phyloP scores from a whole-genome alignment of 1,140 invertebrate genomes.

The Berghia stephanieae region DNA sequence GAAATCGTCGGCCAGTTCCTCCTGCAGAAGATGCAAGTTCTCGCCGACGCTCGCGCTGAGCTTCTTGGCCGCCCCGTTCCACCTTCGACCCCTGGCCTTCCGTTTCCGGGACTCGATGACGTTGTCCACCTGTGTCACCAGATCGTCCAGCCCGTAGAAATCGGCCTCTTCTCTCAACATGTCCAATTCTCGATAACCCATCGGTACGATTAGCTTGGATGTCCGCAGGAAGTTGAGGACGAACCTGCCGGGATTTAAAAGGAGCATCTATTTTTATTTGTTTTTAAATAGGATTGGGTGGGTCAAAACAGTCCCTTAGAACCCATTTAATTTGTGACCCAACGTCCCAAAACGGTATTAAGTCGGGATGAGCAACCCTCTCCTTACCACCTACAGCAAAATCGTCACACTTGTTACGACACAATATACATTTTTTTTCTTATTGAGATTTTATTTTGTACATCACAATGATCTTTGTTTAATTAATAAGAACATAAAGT shows the following conservation, averaged over 20 bases:
- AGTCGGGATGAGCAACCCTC: too few relatives aligned
- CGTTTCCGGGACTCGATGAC: slow-evolving; percentile 34
- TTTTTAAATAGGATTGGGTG: too few relatives aligned
- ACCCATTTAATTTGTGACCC: too few relatives aligned
- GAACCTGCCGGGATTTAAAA: slow-evolving; percentile 38
- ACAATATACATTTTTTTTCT: too few relatives aligned
- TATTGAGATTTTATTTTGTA: too few relatives aligned
- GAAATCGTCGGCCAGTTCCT: slow-evolving; percentile 27
- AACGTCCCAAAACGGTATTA: too few relatives aligned
- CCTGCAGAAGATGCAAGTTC: slow-evolving; percentile 24
- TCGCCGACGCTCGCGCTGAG: slow-evolving; percentile 35
- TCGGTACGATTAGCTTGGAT: slow-evolving; percentile 43
- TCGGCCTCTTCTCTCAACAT: slow-evolving; percentile 48
- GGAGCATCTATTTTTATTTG: too few relatives aligned
- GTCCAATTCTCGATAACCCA: slow-evolving; percentile 45
- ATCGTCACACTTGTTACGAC: too few relatives aligned
- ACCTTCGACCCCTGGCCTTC: background rate
- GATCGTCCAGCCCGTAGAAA: slow-evolving; percentile 43
- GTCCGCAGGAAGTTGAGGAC: slow-evolving; percentile 56
- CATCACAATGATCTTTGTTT: too few relatives aligned
- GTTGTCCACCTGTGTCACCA: slow-evolving; percentile 39
- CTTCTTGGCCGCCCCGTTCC: background rate
- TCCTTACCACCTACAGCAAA: too few relatives aligned
- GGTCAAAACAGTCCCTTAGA: too few relatives aligned
- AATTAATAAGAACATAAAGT: too few relatives aligned